Evolutionary conservation across 1,140 invertebrate genomes (phyloP).

Genomic region (Cryptotermes secundus): DNA sequence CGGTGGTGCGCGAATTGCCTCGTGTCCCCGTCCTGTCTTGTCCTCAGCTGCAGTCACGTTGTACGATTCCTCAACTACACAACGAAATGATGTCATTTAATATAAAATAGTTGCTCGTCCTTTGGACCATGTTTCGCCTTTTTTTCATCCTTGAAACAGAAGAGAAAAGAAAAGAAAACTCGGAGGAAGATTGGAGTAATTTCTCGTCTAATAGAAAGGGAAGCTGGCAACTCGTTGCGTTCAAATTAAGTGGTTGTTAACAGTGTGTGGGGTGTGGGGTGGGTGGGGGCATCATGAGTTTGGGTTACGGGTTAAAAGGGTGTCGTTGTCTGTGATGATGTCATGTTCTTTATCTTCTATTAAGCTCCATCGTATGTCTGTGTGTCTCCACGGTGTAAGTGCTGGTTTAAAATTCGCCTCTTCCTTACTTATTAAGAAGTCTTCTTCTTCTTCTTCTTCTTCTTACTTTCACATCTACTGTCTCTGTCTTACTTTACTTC

Average conservation of each 20-base stretch:
- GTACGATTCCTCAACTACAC: neutral
- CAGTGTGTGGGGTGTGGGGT: too few relatives aligned
- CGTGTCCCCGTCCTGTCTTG: too few relatives aligned
- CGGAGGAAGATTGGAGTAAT: neutral
- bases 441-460: conserved; percentile 1
- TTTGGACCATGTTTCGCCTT: neutral
- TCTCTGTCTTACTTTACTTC: conserved; percentile 1
- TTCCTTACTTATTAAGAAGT: conserved; percentile 34
- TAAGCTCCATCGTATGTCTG: conserved; percentile 24
- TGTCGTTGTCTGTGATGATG: conserved; percentile 17
- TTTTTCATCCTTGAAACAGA: too few relatives aligned
- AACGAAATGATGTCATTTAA: neutral
- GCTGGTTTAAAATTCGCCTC: conserved; percentile 32
- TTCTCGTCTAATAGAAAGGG: conserved; percentile 16
- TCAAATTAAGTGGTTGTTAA: conserved; percentile 20
- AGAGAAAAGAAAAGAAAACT: neutral
- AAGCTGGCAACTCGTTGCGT: conserved; percentile 14
- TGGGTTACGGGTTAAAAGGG: conserved; percentile 15
- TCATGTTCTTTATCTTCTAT: conserved; percentile 32
- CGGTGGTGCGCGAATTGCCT: too few relatives aligned
- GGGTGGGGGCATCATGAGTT: neutral
- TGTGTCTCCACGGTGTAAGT: conserved; percentile 26
- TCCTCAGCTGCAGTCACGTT: too few relatives aligned
- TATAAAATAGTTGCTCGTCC: neutral
- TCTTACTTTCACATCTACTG: conserved; percentile 13